Conservation (phyloP, 2,113 vertebrate species). For the Ivindomyrus marchei region DNA sequence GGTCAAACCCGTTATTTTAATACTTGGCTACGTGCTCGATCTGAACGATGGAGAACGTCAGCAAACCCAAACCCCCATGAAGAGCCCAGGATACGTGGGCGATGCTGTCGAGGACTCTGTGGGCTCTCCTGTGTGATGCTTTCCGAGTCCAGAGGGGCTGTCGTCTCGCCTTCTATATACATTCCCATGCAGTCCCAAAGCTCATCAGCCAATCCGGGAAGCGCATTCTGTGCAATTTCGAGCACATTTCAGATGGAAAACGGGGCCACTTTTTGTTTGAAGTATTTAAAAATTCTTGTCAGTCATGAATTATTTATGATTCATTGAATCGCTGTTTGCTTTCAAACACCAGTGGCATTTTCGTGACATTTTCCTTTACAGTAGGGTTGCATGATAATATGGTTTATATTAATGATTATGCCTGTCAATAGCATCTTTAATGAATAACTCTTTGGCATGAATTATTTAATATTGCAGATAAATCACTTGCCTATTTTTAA, state of each 20-base stretch:
- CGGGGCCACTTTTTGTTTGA: neutral
- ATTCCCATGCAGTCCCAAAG: neutral
- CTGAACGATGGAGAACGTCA: neutral
- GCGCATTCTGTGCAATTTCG: neutral
- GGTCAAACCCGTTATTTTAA: neutral
- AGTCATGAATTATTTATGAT: neutral
- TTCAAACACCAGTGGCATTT: slow-evolving; percentile 21
- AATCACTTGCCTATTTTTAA: neutral
- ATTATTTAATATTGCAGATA: slow-evolving; percentile 2
- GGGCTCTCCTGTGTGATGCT: neutral
- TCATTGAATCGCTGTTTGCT: slow-evolving; percentile 13
- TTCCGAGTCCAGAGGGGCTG: neutral
- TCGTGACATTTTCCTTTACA: slow-evolving; percentile 21
- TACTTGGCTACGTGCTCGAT: neutral
- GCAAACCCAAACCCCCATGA: neutral
- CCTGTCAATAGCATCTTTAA: slow-evolving; percentile 10
- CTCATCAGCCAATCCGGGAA: neutral
- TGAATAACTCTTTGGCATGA: neutral
- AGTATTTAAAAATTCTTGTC: neutral
- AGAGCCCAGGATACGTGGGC: neutral
- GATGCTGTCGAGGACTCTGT: neutral
- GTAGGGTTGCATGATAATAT: slow-evolving; percentile 7
- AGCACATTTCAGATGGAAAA: neutral
- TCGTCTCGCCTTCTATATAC: neutral
- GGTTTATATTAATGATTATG: slow-evolving; percentile 9